Evolutionary conservation across 2,797 vertebrate genomes (phyloP).

Genomic region (Enteromius argenteus): DNA sequence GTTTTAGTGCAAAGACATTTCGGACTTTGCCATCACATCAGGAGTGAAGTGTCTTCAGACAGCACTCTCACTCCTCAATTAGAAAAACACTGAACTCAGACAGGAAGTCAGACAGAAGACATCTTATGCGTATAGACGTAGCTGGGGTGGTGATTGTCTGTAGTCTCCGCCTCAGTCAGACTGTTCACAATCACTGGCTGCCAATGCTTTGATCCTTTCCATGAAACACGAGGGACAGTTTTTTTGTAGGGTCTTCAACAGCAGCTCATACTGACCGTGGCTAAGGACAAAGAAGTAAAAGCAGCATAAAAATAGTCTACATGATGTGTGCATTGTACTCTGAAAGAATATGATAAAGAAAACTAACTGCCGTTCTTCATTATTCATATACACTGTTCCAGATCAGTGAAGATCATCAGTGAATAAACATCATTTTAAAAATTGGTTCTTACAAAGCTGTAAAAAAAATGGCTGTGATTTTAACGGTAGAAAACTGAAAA

Average conservation of each 20-base stretch:
- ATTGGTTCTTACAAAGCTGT: not conserved
- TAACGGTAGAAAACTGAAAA: too few relatives aligned
- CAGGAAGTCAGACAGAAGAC: slow-evolving; percentile 9
- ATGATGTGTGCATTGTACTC: not conserved
- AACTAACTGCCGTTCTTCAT: not conserved
- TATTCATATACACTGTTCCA: not conserved
- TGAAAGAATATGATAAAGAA: too few relatives aligned
- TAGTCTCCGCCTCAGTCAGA: not conserved
- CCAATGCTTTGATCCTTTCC: not conserved
- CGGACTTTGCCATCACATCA: not conserved
- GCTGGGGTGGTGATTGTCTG: not conserved
- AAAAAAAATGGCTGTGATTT: too few relatives aligned
- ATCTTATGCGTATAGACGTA: not conserved
- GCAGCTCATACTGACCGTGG: not conserved
- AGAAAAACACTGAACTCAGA: slow-evolving; percentile 13
- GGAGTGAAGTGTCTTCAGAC: slow-evolving; percentile 15
- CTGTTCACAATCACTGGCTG: not conserved
- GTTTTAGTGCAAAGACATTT: slow-evolving; percentile 10
- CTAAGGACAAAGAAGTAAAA: not conserved
- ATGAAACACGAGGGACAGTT: not conserved
- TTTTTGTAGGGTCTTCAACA: not conserved
- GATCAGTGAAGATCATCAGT: not conserved
- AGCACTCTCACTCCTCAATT: not conserved
- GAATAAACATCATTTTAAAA: not conserved
- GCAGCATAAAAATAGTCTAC: not conserved